Base-by-base conservation (phyloP, 2,797 vertebrate genomes). In the Clamator glandarius region DNA sequence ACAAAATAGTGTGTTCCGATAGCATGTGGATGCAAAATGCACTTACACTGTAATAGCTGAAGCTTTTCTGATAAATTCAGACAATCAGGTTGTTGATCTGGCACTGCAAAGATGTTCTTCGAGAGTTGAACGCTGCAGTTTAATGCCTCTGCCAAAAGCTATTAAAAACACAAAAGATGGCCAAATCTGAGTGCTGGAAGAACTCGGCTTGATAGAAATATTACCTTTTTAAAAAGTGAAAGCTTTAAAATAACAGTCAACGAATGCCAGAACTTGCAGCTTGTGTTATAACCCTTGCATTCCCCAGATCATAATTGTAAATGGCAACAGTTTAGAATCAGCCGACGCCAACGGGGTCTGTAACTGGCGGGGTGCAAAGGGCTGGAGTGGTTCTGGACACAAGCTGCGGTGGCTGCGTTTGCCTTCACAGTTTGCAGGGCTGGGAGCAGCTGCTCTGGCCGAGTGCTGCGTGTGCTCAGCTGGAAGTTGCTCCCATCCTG, bases 281-380 rank as follows among this genome's bases (percentile, higher is more conserved):
- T 55, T 57, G 66, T 35, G 35, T 69, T 73, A 15, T 28, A 50
- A 66, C 25, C 39, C 44, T 74, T 48, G 36, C 46, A 29, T 48
- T 68, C 41, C 51, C 62, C n/a, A 54, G 18, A 19, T n/a, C 2
- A 0, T 31, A 35, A 66, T 1, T 48, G 31, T 61, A 64, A 61
- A n/a, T n/a, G n/a, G n/a, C n/a, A n/a, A n/a, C n/a, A n/a, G 5
- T 72, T 21, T 36, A 6, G 81, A 81, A n/a, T 51, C 63, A 29
- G 2, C 33, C 3, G 1, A 66, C 64, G 1, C 21, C 41, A 8
- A 1, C 10, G 4, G 66, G 26, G 23, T 33, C 9, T 63, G 39
- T 51, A 25, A 23, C 6, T 48, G 46, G 26, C 17, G 55, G 61
- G 26, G 33, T 2, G 4, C 11, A 1, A 12, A 17, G 44, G 6